Base-by-base conservation (phyloP, 2,113 vertebrate genomes). In the Colossoma macropomum region DNA sequence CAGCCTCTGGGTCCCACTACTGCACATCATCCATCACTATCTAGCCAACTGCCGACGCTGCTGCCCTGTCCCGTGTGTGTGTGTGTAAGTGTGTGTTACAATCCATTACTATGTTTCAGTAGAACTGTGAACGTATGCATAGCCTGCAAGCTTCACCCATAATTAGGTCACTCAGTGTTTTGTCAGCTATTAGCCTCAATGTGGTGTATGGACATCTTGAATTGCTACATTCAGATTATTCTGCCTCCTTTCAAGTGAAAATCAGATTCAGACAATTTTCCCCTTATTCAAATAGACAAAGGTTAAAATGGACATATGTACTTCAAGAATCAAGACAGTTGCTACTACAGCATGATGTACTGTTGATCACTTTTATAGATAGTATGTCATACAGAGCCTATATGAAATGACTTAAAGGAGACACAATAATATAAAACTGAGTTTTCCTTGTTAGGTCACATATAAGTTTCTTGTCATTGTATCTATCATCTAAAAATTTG, bases 11-110 rank as follows among this genome's bases (percentile, higher is more conserved):
- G 74, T 80, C 59, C 27, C 76, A 65, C 41, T 81, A 48, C 70
- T 77, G 54, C 73, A 23, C 72, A 84, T 84, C 79, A 87, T 75
- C 74, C 86, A 80, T 88, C 84, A 78, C 73, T 52, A 78, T 74
- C 54, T 62, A 68, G 81, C 63, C 77, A 78, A 82, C 34, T 79
- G 15, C 79, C 45, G 72, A 77, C 45, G 76, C 45, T 84, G 52
- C 75, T 86, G 60, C 84, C 79, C 74, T 15, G 54, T 66, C 70
- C 63, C 62, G 66, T 56, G 38, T 77, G 65, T 68, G 75, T 54
- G 48, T 79, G 50, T 70, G 65, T 71, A 66, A 65, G 25, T 70
- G 62, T 77, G 75, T 71, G 66, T 77, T 70, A 75, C 66, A 70
- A 83, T 62, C 65, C 66, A 77, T 82, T 82, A 82, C 81, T 70